phyloP scores from a whole-genome alignment of 1,140 invertebrate species.

The Eupeodes corollae region DNA sequence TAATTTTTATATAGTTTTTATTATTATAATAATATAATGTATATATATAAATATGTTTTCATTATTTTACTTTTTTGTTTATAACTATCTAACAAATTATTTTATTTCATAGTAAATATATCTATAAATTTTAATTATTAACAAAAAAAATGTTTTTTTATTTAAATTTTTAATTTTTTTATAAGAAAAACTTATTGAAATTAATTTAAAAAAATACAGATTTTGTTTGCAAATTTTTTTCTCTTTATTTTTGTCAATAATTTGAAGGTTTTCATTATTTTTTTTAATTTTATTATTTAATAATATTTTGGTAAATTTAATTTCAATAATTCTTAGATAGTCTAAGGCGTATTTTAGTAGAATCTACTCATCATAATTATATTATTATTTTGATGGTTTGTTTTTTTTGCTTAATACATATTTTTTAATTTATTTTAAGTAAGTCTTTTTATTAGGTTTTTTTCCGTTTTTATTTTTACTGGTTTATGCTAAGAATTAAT shows the following conservation, averaged over 20 bases:
- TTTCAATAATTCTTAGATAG: not conserved
- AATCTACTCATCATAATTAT: slow-evolving; percentile 6
- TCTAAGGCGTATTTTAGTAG: not conserved
- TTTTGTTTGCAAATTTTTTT: too few species aligned
- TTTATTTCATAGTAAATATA: not conserved
- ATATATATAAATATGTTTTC: too few species aligned
- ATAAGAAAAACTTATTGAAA: slow-evolving; percentile 7
- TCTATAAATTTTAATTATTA: slow-evolving; percentile 3
- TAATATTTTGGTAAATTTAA: slow-evolving; percentile 8
- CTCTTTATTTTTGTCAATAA: slow-evolving; percentile 19
- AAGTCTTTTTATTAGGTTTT: slow-evolving; percentile 18
- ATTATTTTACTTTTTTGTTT: slow-evolving; percentile 1
- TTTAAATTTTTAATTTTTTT: not conserved
- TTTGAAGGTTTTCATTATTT: slow-evolving; percentile 14
- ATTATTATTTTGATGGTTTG: slow-evolving; percentile 4
- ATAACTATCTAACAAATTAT: not conserved
- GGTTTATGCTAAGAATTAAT: not conserved
- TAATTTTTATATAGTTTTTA: slow-evolving; percentile 5
- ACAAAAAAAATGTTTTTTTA: slow-evolving; percentile 11
- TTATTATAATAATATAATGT: too few species aligned
- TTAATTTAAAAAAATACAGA: too few species aligned
- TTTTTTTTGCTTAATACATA: too few species aligned
- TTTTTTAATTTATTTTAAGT: slow-evolving; percentile 9
- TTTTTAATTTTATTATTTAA: not conserved
- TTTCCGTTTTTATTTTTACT: not conserved